Conservation (phyloP, 1,140 invertebrate genomes). For the Cyrtorhinus lividipennis region DNA sequence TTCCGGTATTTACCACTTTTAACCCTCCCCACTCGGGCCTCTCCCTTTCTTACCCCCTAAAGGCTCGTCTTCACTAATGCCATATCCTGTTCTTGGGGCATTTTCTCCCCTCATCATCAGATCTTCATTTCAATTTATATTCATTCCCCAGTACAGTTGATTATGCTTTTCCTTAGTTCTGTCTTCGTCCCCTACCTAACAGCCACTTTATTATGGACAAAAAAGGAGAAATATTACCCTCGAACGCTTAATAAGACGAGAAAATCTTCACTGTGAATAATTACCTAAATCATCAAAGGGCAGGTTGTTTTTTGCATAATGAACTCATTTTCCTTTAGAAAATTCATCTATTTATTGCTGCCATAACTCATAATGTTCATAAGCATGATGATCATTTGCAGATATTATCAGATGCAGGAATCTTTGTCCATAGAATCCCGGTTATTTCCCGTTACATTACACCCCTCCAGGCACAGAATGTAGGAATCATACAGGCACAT, state of each 20-base stretch:
- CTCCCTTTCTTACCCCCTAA: neutral
- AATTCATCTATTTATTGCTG: too few relatives aligned
- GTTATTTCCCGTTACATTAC: too few relatives aligned
- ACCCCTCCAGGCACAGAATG: too few relatives aligned
- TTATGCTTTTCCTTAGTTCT: neutral
- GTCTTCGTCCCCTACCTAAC: neutral
- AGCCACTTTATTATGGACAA: constrained; percentile 2
- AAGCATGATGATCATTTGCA: too few relatives aligned
- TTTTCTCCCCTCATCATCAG: neutral
- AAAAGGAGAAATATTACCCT: neutral
- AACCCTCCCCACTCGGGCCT: neutral
- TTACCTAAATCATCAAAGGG: neutral
- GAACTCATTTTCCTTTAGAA: too few relatives aligned
- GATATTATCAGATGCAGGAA: too few relatives aligned
- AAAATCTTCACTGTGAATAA: neutral
- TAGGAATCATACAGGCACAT: too few relatives aligned
- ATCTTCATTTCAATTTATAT: constrained; percentile 10
- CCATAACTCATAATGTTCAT: too few relatives aligned
- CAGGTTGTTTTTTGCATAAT: too few relatives aligned
- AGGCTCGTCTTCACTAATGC: neutral
- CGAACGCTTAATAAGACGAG: neutral
- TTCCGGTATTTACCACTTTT: constrained; percentile 13
- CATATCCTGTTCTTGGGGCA: neutral
- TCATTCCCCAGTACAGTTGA: constrained; percentile 6
- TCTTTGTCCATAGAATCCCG: too few relatives aligned